Evolutionary conservation across 92 coral and sea anemone genomes (phyloP).

Genomic region (Parazoanthus darwini): DNA sequence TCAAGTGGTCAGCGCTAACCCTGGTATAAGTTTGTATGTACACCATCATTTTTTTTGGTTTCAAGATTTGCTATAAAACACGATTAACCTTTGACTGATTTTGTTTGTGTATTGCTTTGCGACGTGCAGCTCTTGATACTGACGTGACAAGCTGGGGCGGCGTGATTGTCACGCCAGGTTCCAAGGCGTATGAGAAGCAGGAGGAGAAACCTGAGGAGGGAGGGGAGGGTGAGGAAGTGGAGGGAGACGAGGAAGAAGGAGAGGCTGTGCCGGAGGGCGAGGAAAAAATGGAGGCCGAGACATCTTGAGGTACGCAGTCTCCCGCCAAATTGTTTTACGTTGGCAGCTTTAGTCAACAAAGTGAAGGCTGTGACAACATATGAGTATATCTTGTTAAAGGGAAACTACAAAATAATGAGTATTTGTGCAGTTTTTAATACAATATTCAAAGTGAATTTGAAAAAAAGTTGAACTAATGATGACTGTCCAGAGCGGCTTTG

Average conservation of each 20-base stretch:
- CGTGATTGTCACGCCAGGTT: slow-evolving; percentile 95
- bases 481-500: background rate
- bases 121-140: slow-evolving; percentile 71
- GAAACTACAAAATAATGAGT: background rate
- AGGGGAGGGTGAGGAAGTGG: slow-evolving; percentile 81
- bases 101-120: background rate
- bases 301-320: slow-evolving; percentile 29
- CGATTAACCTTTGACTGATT: background rate
- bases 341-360: background rate
- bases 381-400: background rate
- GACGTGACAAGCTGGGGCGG: slow-evolving; percentile 99
- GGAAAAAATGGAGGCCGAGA: slow-evolving; percentile 81
- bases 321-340: background rate
- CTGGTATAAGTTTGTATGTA: background rate
- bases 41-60: background rate
- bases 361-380: background rate
- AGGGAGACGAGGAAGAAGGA: slow-evolving; percentile 52
- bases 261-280: slow-evolving; percentile 64
- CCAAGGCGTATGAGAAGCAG: slow-evolving; percentile 90
- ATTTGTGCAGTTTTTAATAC: background rate
- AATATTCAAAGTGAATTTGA: background rate
- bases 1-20: background rate
- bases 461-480: background rate
- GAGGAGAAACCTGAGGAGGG: slow-evolving; percentile 91
- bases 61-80: background rate